Evolutionary conservation across 1,140 invertebrate species (phyloP), one percentile per base, ranked within the genome.

Genomic region (Rhyacophila brunnea): DNA sequence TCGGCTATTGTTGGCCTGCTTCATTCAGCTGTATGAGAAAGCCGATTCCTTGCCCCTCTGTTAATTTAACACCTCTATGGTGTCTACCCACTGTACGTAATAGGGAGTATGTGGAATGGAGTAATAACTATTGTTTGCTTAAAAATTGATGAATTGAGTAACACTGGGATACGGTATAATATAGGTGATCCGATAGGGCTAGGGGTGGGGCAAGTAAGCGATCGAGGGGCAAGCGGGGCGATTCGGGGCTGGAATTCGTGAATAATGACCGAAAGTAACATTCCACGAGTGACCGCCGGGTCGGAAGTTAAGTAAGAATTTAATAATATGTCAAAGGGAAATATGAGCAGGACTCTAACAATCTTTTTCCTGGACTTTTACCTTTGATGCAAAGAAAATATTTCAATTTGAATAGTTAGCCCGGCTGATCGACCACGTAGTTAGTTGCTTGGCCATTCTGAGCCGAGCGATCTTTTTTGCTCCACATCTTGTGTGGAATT

Each of bases 311-410:
- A 58, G 54, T 62, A 58, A 62, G 50, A 58, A 62, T 62, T 62
- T 62, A 62, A 58, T 62, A 62, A 62, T 62, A 62, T 62, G 60
- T 62, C 60, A 62, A 62, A 62, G 60, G 36, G 60, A 58, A 62
- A 62, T 62, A 58, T 62, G 55, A 62, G 42, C 60, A 15, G 32
- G n/a, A 47, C 49, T 52, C 54, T 62, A 62, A 62, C 55, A 62
- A 62, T 62, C 54, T 62, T 62, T 62, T 62, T 50, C 60, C 54
- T 48, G 23, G 35, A 42, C 42, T 36, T 54, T 62, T 53, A 62
- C 60, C 60, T 62, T 62, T 62, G 60, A 62, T 48, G 44, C 51
- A 58, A 58, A 58, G 55, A 56, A 62, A 62, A 54, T 58, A 62
- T 52, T 52, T 52, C 57, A 54, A 28, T 36, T 19, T 53, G 50